Evolutionary conservation across 2,113 vertebrate genomes (phyloP).

Genomic region (Microtus oregoni): DNA sequence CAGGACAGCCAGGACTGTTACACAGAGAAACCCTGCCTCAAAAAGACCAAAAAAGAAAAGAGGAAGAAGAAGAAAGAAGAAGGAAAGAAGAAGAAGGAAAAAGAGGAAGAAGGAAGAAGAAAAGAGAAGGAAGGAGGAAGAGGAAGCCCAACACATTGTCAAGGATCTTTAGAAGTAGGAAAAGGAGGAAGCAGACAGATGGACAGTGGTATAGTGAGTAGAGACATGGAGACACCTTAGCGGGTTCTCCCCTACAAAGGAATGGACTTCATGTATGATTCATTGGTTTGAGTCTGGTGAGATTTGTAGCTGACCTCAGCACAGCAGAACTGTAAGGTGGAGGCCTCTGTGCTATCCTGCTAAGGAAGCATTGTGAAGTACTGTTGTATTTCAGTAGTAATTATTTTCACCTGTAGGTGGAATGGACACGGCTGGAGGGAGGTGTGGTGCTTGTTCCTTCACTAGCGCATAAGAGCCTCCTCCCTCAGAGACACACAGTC

Average conservation of each 20-base stretch:
- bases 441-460: background rate
- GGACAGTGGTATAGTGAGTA: background rate
- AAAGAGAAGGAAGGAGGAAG: too few species aligned
- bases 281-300: background rate
- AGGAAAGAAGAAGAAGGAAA: too few species aligned
- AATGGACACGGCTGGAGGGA: background rate
- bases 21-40: too few species aligned
- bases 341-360: background rate
- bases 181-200: background rate
- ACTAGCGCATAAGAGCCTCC: background rate
- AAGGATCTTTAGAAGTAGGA: background rate
- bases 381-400: background rate
- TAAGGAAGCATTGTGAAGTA: too few species aligned
- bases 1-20: too few species aligned
- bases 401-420: background rate
- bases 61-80: too few species aligned
- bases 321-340: background rate
- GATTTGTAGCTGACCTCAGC: background rate
- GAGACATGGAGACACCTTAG: background rate
- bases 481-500: too few species aligned
- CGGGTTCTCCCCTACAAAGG: background rate
- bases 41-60: too few species aligned
- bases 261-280: too few species aligned
- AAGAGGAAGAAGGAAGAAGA: too few species aligned
- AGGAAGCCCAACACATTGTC: too few species aligned